Evolutionary conservation across 2,113 vertebrate species (phyloP).

Genomic region (Alligator mississippiensis): DNA sequence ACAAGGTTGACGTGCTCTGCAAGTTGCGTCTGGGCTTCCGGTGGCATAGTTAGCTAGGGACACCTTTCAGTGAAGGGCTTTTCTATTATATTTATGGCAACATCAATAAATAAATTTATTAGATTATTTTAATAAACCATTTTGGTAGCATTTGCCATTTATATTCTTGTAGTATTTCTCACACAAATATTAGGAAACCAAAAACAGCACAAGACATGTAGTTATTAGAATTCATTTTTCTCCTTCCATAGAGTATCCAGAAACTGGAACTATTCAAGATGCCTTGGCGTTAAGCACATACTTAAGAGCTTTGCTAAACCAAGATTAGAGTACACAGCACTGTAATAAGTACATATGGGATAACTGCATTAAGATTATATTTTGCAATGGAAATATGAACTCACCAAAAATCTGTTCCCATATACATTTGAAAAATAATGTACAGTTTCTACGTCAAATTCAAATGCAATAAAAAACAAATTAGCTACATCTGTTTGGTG

Average conservation of each 20-base stretch:
- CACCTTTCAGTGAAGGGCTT: not conserved
- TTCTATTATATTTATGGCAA: not conserved
- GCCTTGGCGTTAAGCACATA: not conserved
- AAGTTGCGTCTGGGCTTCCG: not conserved
- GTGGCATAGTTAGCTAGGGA: rapidly evolving
- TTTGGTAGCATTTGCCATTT: not conserved
- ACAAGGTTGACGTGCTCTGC: not conserved
- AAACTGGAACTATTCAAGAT: not conserved
- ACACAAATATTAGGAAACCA: not conserved
- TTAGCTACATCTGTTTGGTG: not conserved
- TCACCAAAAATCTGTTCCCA: not conserved
- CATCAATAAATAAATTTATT: not conserved
- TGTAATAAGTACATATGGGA: not conserved
- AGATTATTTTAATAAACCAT: not conserved
- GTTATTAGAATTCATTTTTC: not conserved
- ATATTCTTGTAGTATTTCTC: not conserved
- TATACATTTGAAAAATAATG: not conserved
- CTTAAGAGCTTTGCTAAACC: not conserved
- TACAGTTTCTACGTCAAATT: not conserved
- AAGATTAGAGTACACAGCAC: not conserved
- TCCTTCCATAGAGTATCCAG: not conserved
- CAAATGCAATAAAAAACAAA: not conserved
- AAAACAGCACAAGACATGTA: not conserved
- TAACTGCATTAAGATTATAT: not conserved
- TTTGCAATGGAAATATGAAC: not conserved